A percentile compares a stretch with the other conserved stretches of the same genome.
Conservation (phyloP, 1,140 invertebrate genomes). For the Drosophila asahinai region DNA sequence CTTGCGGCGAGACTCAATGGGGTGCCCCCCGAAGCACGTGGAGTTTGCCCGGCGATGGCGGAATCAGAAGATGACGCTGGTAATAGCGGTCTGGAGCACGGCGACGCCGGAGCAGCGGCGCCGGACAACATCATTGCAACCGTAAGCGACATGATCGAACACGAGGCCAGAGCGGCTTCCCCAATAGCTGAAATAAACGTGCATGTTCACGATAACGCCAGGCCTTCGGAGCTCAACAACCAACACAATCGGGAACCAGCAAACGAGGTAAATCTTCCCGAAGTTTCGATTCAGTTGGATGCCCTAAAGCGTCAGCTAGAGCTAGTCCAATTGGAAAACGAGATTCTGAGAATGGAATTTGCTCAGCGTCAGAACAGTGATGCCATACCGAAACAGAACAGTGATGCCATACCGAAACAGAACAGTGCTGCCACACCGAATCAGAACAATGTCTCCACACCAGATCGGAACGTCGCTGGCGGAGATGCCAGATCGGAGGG, state of each 20-base stretch:
- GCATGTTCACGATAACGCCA: too few relatives aligned
- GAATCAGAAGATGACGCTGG: not conserved
- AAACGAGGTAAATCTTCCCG: not conserved
- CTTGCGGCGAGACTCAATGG: not conserved
- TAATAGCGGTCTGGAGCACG: too few relatives aligned
- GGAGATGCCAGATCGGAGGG: not conserved
- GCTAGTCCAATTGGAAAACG: slow-evolving; percentile 2
- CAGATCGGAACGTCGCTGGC: not conserved
- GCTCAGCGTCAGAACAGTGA: not conserved
- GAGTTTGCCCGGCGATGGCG: not conserved
- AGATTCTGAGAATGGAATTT: not conserved
- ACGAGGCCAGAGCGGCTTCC: too few relatives aligned
- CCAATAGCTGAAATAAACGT: too few relatives aligned
- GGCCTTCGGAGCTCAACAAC: too few relatives aligned
- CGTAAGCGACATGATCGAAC: too few relatives aligned
- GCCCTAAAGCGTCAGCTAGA: not conserved
- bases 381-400: not conserved
- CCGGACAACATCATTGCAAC: too few relatives aligned
- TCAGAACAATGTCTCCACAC: not conserved
- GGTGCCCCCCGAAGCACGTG: not conserved
- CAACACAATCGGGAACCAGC: too few relatives aligned
- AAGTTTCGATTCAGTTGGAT: not conserved
- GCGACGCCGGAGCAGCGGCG: too few relatives aligned
- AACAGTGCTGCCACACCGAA: too few relatives aligned
- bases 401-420: too few relatives aligned